phyloP scores from a whole-genome alignment of 2,888 invertebrate species.

The Lycophotia porphyrea region DNA sequence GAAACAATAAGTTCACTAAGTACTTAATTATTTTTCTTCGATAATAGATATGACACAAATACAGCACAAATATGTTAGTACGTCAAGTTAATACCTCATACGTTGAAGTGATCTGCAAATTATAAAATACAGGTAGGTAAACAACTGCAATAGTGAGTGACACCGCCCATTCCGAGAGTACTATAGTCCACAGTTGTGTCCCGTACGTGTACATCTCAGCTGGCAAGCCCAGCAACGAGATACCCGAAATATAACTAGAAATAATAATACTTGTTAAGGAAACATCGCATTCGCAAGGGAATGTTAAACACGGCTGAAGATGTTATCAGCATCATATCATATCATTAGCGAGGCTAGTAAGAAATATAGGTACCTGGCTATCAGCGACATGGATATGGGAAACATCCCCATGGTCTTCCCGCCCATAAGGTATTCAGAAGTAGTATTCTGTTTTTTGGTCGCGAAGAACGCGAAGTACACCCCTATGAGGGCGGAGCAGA shows the following conservation, averaged over 20 bases:
- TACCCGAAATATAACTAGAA: conserved; percentile 93
- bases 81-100: conserved; percentile 91
- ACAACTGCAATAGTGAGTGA: conserved; percentile 92
- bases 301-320: background rate
- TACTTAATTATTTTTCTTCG: conserved; percentile 4
- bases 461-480: conserved; percentile 93
- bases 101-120: conserved; percentile 93
- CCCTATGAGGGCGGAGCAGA: conserved; percentile 92
- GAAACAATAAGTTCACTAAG: background rate
- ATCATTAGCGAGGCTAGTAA: conserved; percentile 22
- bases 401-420: conserved; percentile 95
- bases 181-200: conserved; percentile 92
- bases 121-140: conserved; percentile 94
- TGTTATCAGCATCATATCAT: background rate
- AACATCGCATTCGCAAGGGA: conserved; percentile 43
- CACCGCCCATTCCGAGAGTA: conserved; percentile 92
- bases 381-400: conserved; percentile 94
- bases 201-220: conserved; percentile 95
- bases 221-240: conserved; percentile 93
- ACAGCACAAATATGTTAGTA: conserved; percentile 14
- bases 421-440: conserved; percentile 93
- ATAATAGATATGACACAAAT: conserved; percentile 5
- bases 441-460: conserved; percentile 92
- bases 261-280: conserved; percentile 52
- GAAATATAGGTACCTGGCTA: conserved; percentile 91